These are phyloP conservation scores for Moxostoma hubbsi DNA, from an alignment of 2,797 vertebrate species.

Conservation along the genomic window DNA sequence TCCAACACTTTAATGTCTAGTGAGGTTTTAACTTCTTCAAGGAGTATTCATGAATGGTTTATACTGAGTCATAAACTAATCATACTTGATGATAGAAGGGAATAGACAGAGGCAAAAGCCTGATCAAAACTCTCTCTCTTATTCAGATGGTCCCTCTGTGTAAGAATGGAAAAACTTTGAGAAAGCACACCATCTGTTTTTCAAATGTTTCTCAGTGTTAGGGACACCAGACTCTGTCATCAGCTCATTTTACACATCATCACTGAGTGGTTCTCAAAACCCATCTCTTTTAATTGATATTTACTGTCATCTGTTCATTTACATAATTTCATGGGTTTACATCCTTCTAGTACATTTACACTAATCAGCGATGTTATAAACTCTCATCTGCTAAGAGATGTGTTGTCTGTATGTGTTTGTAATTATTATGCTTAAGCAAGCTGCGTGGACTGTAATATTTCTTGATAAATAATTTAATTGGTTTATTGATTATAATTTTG, in stretches of 20 bases:
- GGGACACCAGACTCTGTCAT: constrained; percentile 72
- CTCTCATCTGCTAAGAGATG: constrained; percentile 4
- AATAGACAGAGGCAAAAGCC: constrained; percentile 59
- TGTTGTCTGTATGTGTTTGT: neutral
- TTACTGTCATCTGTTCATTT: constrained; percentile 56
- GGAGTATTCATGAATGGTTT: constrained; percentile 64
- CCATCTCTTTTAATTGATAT: constrained; percentile 55
- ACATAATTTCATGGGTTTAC: constrained; percentile 48
- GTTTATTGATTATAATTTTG: neutral
- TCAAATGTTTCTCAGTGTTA: constrained; percentile 66
- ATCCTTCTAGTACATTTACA: constrained; percentile 12
- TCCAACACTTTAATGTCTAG: constrained; percentile 68
- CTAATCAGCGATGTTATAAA: constrained; percentile 24
- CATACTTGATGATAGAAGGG: constrained; percentile 72
- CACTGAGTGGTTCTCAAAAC: constrained; percentile 61
- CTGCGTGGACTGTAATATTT: neutral
- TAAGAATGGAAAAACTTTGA: constrained; percentile 72
- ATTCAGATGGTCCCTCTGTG: constrained; percentile 72
- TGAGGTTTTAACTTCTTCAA: constrained; percentile 73
- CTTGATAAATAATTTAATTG: neutral
- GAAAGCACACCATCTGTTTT: constrained; percentile 79
- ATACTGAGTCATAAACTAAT: constrained; percentile 71
- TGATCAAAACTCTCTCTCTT: constrained; percentile 71
- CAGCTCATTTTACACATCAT: constrained; percentile 64
- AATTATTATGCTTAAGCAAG: neutral